phyloP scores from a whole-genome alignment of 2,888 invertebrate species.

The Eremobia ochroleuca region DNA sequence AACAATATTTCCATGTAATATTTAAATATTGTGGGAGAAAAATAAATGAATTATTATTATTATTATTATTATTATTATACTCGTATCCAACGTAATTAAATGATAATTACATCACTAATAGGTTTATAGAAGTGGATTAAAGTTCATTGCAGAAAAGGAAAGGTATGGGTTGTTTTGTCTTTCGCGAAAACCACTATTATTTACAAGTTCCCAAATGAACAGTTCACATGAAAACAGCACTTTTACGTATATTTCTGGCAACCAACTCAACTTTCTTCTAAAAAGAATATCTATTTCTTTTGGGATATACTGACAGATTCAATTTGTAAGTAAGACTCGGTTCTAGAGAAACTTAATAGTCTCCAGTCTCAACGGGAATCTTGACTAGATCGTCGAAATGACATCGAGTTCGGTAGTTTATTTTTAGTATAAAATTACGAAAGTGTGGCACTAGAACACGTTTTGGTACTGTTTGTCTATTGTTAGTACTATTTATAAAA shows the following conservation, averaged over 20 bases:
- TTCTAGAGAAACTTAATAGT: slow-evolving; percentile 64
- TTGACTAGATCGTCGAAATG: slow-evolving; percentile 51
- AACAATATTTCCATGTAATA: too few species aligned
- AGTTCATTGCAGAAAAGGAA: neutral
- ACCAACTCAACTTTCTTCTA: slow-evolving; percentile 9
- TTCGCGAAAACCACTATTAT: neutral
- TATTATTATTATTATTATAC: too few species aligned
- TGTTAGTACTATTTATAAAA: too few species aligned
- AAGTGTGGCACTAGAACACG: slow-evolving; percentile 25
- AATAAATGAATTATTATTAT: too few species aligned
- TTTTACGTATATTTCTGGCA: slow-evolving; percentile 5
- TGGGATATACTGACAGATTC: slow-evolving; percentile 58
- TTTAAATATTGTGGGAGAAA: too few species aligned
- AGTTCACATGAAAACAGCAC: neutral
- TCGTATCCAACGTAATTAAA: neutral
- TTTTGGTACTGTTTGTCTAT: slow-evolving; percentile 4
- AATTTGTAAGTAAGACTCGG: slow-evolving; percentile 62
- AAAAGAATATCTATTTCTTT: slow-evolving; percentile 48
- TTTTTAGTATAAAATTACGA: slow-evolving; percentile 59
- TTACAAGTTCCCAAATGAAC: slow-evolving; percentile 3
- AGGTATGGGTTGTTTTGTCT: neutral
- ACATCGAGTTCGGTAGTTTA: slow-evolving; percentile 55
- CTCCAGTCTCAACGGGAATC: slow-evolving; percentile 57
- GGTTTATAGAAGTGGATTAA: neutral
- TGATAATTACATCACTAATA: neutral